Base-by-base conservation (phyloP, 2,888 invertebrate genomes). In the Pterostichus niger region DNA sequence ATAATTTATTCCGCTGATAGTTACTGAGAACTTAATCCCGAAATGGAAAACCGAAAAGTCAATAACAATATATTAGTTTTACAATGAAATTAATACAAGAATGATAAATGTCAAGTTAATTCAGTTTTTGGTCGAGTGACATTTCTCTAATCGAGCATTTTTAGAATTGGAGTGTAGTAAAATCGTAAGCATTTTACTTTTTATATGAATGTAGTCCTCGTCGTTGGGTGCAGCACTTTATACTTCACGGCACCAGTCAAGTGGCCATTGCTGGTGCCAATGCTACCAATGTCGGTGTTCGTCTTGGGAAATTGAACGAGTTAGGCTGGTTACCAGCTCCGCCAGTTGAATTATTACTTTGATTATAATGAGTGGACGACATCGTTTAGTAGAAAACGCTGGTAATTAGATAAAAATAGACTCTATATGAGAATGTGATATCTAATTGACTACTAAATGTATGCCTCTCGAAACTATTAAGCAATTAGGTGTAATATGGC, bases 361-460 rank as follows among this genome's bases (percentile, higher is more conserved):
- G 56, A 56, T 56, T 56, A 24, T 24, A 56, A 56, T 56, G 56
- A 56, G 56, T 56, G 56, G 56, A 24, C 56, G 56, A 56, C 56
- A 56, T 17, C 17, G 56, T 24, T 56, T 56, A 56, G 24, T 56
- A 24, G 24, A 56, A 56, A 56, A 56, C 56, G 17, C 24, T 61
- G n/a, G 61, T 61, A 61, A 61, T 61, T 61, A 35, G 61, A 61
- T 61, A 61, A 61, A 61, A 33, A 61, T 33, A 61, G 31, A 17
- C 61, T 61, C 11, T 33, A 33, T 33, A 35, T 35, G 61, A 61
- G 61, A 61, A 61, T 61, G 35, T 35, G 35, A 61, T 61, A 61
- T 61, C 31, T 31, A 31, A 31, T 61, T 61, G n/a, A 61, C 40
- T 40, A 40, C 40, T 40, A 40, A 40, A 40, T 40, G 33, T 61